Conservation (phyloP, 1,140 invertebrate genomes). For the Spodoptera frugiperda region DNA sequence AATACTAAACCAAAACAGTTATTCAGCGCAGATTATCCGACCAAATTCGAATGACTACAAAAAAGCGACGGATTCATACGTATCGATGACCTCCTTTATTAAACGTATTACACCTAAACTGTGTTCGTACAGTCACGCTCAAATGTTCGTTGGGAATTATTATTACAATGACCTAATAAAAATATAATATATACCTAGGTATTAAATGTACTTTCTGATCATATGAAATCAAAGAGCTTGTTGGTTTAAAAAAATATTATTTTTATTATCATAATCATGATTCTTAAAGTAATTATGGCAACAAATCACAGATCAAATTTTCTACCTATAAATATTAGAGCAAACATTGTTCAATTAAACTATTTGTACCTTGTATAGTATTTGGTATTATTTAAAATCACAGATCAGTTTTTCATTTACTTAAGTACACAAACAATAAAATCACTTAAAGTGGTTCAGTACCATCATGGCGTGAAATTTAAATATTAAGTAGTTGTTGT, state of each 20-base stretch:
- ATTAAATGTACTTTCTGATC: background rate
- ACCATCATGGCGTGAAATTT: too few relatives aligned
- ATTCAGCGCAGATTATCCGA: constrained; percentile 20
- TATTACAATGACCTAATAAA: too few relatives aligned
- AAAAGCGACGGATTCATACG: constrained; percentile 13
- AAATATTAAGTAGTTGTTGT: too few relatives aligned
- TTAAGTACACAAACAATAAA: too few relatives aligned
- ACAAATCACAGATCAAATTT: constrained; percentile 7
- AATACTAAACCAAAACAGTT: background rate
- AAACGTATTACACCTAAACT: constrained; percentile 16
- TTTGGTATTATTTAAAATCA: constrained; percentile 1
- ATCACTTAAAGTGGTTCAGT: too few relatives aligned
- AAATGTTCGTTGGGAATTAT: background rate
- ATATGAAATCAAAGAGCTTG: constrained; percentile 8
- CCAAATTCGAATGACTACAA: constrained; percentile 12
- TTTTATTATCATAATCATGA: background rate
- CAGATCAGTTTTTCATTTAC: background rate
- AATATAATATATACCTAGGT: too few relatives aligned
- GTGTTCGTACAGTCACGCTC: constrained; percentile 5
- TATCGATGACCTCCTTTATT: constrained; percentile 11
- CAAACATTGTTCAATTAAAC: too few relatives aligned
- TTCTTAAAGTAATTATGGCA: constrained; percentile 10
- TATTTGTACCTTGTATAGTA: constrained; percentile 1
- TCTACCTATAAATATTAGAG: constrained; percentile 19
- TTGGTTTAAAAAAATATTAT: background rate